Base-by-base conservation (phyloP, 1,140 invertebrate species). In the Ladona fulva region DNA sequence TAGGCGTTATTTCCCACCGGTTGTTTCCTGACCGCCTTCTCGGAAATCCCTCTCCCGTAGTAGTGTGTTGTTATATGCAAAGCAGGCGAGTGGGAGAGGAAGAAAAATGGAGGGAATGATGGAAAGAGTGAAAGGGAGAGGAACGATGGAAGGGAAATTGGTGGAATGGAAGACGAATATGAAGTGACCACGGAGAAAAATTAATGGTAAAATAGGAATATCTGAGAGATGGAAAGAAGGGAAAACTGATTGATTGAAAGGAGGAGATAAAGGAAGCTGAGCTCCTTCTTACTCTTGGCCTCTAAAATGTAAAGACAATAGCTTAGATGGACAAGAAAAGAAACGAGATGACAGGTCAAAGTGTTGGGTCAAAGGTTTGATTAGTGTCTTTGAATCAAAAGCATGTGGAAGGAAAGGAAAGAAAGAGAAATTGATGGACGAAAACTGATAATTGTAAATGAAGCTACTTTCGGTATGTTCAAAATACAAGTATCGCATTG, bases 11-110 rank as follows among this genome's bases (percentile, higher is more conserved):
- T 66, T 66, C n/a, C 52, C 52, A 66, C 52, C 52, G 52, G 52
- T 22, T 66, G 52, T 22, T 66, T 19, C 52, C 52, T 22, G n/a
- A 12, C 52, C 52, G n/a, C 52, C 52, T 22, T 22, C 52, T 66
- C 52, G 14, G 16, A 16, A 66, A 66, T 22, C 52, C 52, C 52
- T 66, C 52, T 66, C 3, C n/a, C 52, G 52, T 22, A 66, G 29
- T 12, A 66, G 16, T 66, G 52, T 66, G 52, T 66, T 66, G 52
- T 66, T 66, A 66, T 66, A 66, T 66, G 52, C 52, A 66, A 66
- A 66, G 52, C 52, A 66, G 52, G 3, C 16, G 52, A 22, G 52
- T 66, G 52, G n/a, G 52, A 16, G 52, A 3, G 1, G 5, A 66
- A 22, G 52, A 66, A 66, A 22, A 37, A 37, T 37, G 29, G 29